Percentiles rank a stretch among this genome's conserved stretches.
These are phyloP conservation scores for Incurvaria masculella DNA, from an alignment of 2,888 invertebrate genomes.

Conservation along the genomic window DNA sequence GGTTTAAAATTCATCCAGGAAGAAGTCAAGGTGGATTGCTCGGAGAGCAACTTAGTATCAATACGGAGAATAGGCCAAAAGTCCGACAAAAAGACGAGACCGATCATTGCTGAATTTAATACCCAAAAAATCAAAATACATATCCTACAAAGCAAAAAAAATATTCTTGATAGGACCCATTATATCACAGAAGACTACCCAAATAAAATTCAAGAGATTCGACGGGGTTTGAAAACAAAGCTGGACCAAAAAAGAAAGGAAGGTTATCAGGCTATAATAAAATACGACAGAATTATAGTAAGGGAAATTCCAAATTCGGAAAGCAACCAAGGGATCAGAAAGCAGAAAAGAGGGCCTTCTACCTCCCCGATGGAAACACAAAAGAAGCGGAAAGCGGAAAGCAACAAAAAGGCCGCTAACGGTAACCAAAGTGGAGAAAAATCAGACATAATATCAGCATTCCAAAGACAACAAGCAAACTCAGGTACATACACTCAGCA, in stretches of 20 bases:
- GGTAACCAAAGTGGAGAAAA: too few relatives aligned
- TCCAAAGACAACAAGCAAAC: too few relatives aligned
- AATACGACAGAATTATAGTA: too few relatives aligned
- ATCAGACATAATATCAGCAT: too few relatives aligned
- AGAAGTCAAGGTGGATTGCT: neutral
- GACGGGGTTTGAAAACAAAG: neutral
- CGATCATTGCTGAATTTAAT: neutral
- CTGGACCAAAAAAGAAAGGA: neutral
- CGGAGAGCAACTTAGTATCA: neutral
- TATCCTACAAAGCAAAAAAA: constrained; percentile 1
- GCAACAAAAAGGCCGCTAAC: too few relatives aligned
- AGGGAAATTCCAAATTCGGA: too few relatives aligned
- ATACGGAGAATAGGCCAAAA: neutral
- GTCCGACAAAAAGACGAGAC: neutral
- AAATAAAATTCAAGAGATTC: constrained; percentile 1
- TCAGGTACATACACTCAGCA: too few relatives aligned
- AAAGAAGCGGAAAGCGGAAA: too few relatives aligned
- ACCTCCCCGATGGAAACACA: too few relatives aligned
- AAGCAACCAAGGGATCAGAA: too few relatives aligned
- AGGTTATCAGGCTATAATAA: neutral
- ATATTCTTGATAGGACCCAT: neutral
- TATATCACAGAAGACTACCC: constrained; percentile 1
- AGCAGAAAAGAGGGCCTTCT: too few relatives aligned
- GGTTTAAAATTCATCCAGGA: neutral
- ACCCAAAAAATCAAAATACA: neutral